phyloP scores from a whole-genome alignment of 1,140 invertebrate species.

The Brachionus rubens region DNA sequence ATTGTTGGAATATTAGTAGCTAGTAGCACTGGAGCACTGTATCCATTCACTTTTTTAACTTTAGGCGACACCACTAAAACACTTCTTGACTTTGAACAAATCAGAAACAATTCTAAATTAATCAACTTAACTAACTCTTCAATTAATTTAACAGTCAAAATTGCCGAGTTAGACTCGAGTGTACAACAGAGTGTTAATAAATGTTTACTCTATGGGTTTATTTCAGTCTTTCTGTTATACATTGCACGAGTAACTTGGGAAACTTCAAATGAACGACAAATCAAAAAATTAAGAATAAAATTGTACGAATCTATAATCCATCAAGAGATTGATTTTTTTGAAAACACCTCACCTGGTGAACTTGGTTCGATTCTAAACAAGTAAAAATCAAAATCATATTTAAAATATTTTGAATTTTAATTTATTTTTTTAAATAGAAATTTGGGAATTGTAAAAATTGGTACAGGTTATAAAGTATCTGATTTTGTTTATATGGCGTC shows the following conservation, averaged over 20 bases:
- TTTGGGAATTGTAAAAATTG: neutral
- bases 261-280: neutral
- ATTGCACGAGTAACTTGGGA: neutral
- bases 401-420: neutral
- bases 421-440: neutral
- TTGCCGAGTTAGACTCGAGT: too few relatives aligned
- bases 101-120: too few relatives aligned
- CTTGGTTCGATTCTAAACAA: neutral
- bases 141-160: too few relatives aligned
- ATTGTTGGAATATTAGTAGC: too few relatives aligned
- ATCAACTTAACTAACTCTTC: too few relatives aligned
- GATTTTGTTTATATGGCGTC: neutral
- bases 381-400: neutral
- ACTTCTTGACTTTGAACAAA: too few relatives aligned
- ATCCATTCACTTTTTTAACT: too few relatives aligned
- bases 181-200: too few relatives aligned
- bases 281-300: neutral
- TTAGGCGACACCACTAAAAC: too few relatives aligned
- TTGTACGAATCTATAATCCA: neutral
- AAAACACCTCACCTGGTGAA: neutral
- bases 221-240: neutral
- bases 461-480: neutral
- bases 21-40: too few relatives aligned
- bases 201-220: too few relatives aligned
- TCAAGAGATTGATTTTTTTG: constrained; percentile 16